Percentiles rank a stretch among this genome's conserved stretches.
phyloP scores from a whole-genome alignment of 2,797 vertebrate genomes.

The Haliaeetus albicilla region DNA sequence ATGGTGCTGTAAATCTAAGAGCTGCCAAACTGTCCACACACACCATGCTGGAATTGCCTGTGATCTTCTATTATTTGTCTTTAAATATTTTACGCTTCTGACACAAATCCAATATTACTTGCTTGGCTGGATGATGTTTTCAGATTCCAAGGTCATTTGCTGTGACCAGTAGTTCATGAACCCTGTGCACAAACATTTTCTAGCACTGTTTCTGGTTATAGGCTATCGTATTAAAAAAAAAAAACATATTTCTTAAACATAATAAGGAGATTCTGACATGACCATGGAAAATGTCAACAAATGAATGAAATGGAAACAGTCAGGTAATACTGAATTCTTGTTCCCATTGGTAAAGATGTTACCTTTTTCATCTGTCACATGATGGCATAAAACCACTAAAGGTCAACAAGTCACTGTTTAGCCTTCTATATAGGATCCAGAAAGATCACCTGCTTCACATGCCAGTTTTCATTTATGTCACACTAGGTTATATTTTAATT shows the following conservation, averaged over 20 bases:
- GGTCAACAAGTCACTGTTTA: not conserved
- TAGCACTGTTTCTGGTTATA: not conserved
- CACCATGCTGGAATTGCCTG: not conserved
- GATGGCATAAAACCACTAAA: not conserved
- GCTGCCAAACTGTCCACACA: conserved; percentile 25
- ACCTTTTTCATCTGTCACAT: not conserved
- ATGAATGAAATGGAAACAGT: not conserved
- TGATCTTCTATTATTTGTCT: conserved; percentile 58
- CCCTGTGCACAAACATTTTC: not conserved
- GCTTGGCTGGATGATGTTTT: conserved; percentile 26
- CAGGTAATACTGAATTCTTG: not conserved
- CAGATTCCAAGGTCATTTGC: conserved; percentile 48
- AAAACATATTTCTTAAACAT: not conserved
- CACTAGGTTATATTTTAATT: not conserved
- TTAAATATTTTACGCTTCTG: conserved; percentile 61
- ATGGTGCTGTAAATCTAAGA: conserved; percentile 37
- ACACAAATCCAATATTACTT: conserved; percentile 63
- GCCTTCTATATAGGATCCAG: not conserved
- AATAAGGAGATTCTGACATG: not conserved
- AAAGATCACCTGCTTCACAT: not conserved
- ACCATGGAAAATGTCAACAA: not conserved
- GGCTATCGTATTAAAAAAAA: not conserved
- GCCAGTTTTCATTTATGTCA: not conserved
- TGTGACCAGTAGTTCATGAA: conserved; percentile 1
- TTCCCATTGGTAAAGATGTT: not conserved